Evolutionary conservation across 2,888 invertebrate genomes (phyloP).

Genomic region (Formica aserva): DNA sequence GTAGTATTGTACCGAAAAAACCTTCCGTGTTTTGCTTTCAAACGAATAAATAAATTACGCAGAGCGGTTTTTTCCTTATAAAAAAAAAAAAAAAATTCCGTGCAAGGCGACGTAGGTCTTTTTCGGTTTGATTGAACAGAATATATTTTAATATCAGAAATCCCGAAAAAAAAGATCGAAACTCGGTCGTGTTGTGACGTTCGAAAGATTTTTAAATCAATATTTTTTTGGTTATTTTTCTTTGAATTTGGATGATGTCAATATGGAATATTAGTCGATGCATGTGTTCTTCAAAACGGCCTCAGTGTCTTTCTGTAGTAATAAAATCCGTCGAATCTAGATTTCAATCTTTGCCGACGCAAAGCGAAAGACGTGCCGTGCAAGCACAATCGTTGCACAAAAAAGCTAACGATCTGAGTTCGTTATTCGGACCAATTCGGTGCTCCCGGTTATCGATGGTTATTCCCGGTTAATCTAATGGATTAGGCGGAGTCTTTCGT

Average conservation of each 20-base stretch:
- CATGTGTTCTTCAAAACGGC: constrained; percentile 25
- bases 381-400: constrained; percentile 66
- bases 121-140: constrained; percentile 47
- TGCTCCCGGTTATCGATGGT: constrained; percentile 27
- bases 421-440: constrained; percentile 47
- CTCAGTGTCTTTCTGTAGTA: constrained; percentile 12
- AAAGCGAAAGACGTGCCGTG: constrained; percentile 64
- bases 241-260: constrained; percentile 20
- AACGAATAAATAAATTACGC: constrained; percentile 42
- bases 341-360: constrained; percentile 57
- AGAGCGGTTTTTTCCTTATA: constrained; percentile 3
- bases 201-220: constrained; percentile 36
- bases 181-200: constrained; percentile 11
- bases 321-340: constrained; percentile 47
- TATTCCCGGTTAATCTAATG: constrained; percentile 35
- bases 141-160: constrained; percentile 50
- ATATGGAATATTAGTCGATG: constrained; percentile 22
- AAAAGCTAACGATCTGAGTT: constrained; percentile 58
- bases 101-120: constrained; percentile 45
- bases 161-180: constrained; percentile 36
- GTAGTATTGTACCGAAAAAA: constrained; percentile 45
- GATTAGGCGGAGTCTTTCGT: constrained; percentile 44
- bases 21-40: constrained; percentile 44
- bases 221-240: constrained; percentile 9
- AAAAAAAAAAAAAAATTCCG: constrained; percentile 27